A percentile compares a stretch with the other conserved stretches of the same genome.
Conservation (phyloP, 2,888 invertebrate species). For the Mimachlamys varia region DNA sequence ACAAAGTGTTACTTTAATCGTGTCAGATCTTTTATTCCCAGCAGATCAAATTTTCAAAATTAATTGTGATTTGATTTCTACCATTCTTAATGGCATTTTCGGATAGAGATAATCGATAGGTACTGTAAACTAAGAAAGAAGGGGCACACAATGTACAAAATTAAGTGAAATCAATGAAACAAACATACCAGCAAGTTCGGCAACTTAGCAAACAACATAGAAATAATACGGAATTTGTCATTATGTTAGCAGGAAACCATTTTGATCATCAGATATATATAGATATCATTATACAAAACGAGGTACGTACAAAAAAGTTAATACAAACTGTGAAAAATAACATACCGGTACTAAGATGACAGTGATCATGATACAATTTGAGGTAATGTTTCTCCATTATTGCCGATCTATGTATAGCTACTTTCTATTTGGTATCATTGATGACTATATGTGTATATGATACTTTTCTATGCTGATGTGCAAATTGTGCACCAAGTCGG, state of each 20-base stretch:
- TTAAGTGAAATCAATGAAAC: neutral
- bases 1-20: neutral
- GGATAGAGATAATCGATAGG: neutral
- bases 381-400: neutral
- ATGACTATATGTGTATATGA: neutral
- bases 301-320: neutral
- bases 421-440: neutral
- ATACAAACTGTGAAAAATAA: constrained; percentile 24
- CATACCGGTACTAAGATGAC: neutral
- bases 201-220: neutral
- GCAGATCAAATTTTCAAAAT: constrained; percentile 8
- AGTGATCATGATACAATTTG: neutral
- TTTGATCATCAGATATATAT: neutral
- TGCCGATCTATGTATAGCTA: neutral
- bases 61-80: neutral
- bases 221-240: neutral
- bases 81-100: neutral
- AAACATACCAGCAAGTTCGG: neutral
- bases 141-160: neutral
- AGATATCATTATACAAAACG: neutral
- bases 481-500: neutral
- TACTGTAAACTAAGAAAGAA: neutral
- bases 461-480: neutral
- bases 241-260: neutral
- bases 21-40: constrained; percentile 20